A percentile compares a stretch with the other conserved stretches of the same genome.
Evolutionary conservation across 2,888 invertebrate genomes (phyloP).

Genomic region (Sympetrum striolatum): DNA sequence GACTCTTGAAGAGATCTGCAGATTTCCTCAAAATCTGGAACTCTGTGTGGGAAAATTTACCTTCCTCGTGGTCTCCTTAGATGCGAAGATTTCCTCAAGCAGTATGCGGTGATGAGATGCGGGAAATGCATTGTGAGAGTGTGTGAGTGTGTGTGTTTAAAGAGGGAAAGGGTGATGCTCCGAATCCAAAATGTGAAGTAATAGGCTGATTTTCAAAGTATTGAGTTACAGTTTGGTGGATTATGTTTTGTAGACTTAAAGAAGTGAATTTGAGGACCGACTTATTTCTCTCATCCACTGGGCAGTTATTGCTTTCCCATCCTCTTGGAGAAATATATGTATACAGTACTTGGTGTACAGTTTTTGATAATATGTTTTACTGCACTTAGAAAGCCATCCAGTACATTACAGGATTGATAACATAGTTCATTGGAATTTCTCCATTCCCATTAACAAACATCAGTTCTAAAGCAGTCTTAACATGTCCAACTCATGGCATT

Average conservation of each 20-base stretch:
- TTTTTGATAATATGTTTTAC: constrained; percentile 44
- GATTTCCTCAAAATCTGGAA: background rate
- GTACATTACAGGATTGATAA: constrained; percentile 31
- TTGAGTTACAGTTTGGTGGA: background rate
- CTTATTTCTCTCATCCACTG: background rate
- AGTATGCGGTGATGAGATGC: constrained; percentile 3
- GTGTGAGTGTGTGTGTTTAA: background rate
- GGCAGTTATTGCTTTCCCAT: constrained; percentile 10
- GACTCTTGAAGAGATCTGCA: constrained; percentile 5
- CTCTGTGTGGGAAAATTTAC: background rate
- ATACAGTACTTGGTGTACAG: constrained; percentile 34
- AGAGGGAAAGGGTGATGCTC: background rate
- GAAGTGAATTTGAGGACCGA: background rate
- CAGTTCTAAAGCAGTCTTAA: constrained; percentile 9
- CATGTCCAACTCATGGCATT: constrained; percentile 13
- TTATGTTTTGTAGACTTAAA: constrained; percentile 19
- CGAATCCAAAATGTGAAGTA: background rate
- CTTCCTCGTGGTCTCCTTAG: background rate
- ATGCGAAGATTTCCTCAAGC: background rate
- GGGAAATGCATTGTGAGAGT: background rate
- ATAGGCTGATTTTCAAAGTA: constrained; percentile 23
- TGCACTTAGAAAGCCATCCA: constrained; percentile 42
- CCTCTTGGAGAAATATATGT: constrained; percentile 20
- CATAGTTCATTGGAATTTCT: constrained; percentile 16
- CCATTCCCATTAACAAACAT: constrained; percentile 6